Evolutionary conservation across 2,113 vertebrate species (phyloP).

Genomic region (Notarius lentiginosus): DNA sequence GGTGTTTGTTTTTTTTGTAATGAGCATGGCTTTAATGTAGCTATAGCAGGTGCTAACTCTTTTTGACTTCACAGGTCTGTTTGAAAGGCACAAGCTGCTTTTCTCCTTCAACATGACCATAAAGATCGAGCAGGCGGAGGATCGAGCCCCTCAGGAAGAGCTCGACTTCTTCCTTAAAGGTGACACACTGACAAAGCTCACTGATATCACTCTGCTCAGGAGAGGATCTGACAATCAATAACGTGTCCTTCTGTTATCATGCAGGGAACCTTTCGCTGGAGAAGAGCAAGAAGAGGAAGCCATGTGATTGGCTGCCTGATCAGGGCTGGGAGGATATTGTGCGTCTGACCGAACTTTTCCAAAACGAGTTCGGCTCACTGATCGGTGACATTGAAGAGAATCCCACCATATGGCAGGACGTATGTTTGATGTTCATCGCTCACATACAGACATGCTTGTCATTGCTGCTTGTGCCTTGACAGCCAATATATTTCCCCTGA

Average conservation of each 20-base stretch:
- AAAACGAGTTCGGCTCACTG: constrained; percentile 78
- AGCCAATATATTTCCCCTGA: not conserved
- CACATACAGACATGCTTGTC: not conserved
- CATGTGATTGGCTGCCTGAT: constrained; percentile 83
- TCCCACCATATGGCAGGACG: constrained; percentile 78
- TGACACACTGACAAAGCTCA: constrained; percentile 51
- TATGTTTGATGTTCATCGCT: constrained; percentile 63
- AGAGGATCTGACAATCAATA: not conserved
- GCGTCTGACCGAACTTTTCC: constrained; percentile 80
- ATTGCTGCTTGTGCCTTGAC: not conserved
- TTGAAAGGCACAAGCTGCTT: constrained; percentile 92
- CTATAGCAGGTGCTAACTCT: not conserved
- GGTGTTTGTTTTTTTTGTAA: too few relatives aligned
- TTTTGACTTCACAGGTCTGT: constrained; percentile 76
- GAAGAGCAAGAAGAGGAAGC: constrained; percentile 82
- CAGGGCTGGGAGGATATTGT: constrained; percentile 94
- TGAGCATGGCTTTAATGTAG: not conserved
- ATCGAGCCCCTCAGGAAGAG: constrained; percentile 84
- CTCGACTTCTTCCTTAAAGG: constrained; percentile 97
- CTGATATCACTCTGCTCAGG: not conserved
- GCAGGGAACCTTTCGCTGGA: constrained; percentile 92
- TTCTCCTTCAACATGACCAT: constrained; percentile 94
- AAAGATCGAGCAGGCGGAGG: constrained; percentile 90
- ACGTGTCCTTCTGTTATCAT: not conserved
- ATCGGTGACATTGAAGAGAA: constrained; percentile 80